A percentile compares a stretch with the other conserved stretches of the same genome.
These are phyloP conservation scores for Amazona vittata DNA, from an alignment of 2,113 vertebrate species.

Conservation along the genomic window DNA sequence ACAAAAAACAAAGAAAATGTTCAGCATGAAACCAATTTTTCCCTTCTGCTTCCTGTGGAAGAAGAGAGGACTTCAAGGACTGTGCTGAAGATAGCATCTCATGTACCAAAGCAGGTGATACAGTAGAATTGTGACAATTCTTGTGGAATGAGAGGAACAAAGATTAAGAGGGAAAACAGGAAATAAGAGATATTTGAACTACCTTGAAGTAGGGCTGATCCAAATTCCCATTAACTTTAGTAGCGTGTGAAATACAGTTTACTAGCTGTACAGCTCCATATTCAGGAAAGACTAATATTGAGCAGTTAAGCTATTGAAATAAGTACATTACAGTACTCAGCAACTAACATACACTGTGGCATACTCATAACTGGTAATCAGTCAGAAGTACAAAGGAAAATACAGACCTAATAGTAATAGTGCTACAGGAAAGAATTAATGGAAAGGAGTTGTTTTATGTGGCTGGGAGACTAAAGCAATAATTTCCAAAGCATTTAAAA, in stretches of 20 bases:
- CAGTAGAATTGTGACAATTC: slow-evolving; percentile 23
- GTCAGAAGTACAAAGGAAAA: background rate
- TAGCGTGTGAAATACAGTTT: background rate
- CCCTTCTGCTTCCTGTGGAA: background rate
- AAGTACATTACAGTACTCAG: background rate
- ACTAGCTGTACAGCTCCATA: background rate
- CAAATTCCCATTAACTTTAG: background rate
- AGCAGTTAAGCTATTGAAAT: background rate
- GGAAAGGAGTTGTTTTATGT: background rate
- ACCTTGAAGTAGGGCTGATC: background rate
- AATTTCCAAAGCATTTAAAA: background rate
- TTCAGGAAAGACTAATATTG: background rate
- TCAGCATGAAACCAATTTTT: background rate
- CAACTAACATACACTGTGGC: background rate
- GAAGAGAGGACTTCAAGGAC: slow-evolving; percentile 16
- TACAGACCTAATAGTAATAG: background rate
- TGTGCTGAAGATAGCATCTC: slow-evolving; percentile 21
- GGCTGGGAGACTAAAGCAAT: background rate
- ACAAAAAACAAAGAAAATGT: slow-evolving; percentile 9
- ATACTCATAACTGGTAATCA: accelerated
- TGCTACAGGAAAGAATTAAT: background rate
- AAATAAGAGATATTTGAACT: slow-evolving; percentile 5
- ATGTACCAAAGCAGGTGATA: slow-evolving; percentile 23
- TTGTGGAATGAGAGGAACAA: background rate
- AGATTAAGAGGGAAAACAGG: slow-evolving; percentile 17